These are phyloP conservation scores for Taenioides sp. DNA, from an alignment of 2,797 vertebrate species.

Conservation along the genomic window DNA sequence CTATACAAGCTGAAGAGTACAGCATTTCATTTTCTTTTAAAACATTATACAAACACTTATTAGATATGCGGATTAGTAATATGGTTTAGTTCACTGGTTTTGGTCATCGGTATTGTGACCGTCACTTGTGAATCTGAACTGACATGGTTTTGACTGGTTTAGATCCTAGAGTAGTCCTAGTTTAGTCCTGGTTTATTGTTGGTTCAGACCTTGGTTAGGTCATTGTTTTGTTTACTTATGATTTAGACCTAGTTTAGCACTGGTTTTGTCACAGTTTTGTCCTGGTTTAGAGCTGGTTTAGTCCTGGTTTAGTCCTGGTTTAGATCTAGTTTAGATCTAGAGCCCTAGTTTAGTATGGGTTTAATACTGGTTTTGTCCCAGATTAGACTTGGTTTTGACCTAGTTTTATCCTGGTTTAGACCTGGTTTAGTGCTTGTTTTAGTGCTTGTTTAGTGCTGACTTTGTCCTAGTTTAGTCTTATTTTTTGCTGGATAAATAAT, in stretches of 20 bases:
- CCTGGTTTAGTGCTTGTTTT: not conserved
- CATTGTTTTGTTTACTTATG: not conserved
- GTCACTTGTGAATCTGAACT: no score
- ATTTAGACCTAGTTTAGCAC: not conserved
- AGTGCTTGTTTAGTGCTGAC: no score
- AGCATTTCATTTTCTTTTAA: conserved; percentile 23
- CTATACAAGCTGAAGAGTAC: conserved; percentile 93
- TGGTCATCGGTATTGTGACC: not conserved
- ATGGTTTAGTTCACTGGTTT: not conserved
- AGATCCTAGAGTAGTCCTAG: not conserved
- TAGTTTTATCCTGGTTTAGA: no score
- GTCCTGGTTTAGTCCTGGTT: not conserved
- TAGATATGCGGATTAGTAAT: no score
- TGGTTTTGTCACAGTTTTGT: not conserved
- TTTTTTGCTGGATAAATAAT: no score
- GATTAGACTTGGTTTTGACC: no score
- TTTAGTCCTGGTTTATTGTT: not conserved
- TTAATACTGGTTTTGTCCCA: not conserved
- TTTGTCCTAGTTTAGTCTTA: no score
- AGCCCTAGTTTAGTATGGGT: not conserved
- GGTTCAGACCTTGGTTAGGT: not conserved
- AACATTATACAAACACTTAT: not conserved
- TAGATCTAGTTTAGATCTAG: not conserved
- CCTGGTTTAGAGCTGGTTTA: not conserved
- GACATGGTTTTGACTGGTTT: not conserved